Percentiles rank a stretch among this genome's conserved stretches.
Conservation (phyloP, 2,113 vertebrate species). For the Gopherus flavomarginatus region DNA sequence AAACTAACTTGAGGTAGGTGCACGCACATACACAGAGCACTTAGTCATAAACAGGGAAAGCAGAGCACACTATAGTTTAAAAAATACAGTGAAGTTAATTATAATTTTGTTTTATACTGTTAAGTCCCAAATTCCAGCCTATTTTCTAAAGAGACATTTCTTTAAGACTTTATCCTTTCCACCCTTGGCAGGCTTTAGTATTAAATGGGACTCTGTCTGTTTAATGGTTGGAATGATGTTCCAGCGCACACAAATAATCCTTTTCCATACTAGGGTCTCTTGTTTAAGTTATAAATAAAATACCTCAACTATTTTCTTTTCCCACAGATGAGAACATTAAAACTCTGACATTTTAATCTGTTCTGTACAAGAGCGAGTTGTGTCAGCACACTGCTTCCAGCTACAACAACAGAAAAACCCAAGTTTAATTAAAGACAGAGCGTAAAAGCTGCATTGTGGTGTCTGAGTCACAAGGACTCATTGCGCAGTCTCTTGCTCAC, state of each 20-base stretch:
- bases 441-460: slow-evolving; percentile 56
- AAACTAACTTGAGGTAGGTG: neutral
- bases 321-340: slow-evolving; percentile 81
- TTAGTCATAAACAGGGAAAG: neutral
- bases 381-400: slow-evolving; percentile 83
- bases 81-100: neutral
- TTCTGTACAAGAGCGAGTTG: slow-evolving; percentile 81
- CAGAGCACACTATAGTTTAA: neutral
- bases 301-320: slow-evolving; percentile 80
- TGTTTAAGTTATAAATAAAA: slow-evolving; percentile 81
- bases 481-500: neutral
- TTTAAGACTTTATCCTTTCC: slow-evolving; percentile 5
- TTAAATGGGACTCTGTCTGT: slow-evolving; percentile 64
- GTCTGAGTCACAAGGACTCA: slow-evolving; percentile 53
- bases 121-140: neutral
- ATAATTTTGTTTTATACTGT: neutral
- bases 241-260: slow-evolving; percentile 63
- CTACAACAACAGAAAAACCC: slow-evolving; percentile 78
- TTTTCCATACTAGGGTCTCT: slow-evolving; percentile 68
- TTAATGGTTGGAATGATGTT: slow-evolving; percentile 70
- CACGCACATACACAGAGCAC: neutral
- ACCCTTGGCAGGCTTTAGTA: slow-evolving; percentile 22
- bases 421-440: slow-evolving; percentile 84
- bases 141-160: neutral
- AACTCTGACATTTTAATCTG: slow-evolving; percentile 84